Conservation (phyloP, 2,888 invertebrate species). For the Tenodera sinensis region DNA sequence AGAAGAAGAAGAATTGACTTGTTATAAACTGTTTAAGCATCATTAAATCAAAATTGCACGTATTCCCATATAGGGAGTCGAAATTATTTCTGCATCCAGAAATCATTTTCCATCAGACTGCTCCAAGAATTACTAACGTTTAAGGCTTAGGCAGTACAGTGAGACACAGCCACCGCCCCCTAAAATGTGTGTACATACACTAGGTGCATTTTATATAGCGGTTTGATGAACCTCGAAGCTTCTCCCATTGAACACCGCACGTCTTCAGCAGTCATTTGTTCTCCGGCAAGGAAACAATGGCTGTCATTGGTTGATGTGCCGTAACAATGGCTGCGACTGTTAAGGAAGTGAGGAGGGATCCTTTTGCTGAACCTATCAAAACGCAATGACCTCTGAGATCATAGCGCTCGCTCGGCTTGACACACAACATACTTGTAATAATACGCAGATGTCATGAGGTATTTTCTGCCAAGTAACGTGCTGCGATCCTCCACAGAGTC, state of each 20-base stretch:
- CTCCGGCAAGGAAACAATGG: not conserved
- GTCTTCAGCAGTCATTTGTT: not conserved
- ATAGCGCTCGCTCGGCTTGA: not conserved
- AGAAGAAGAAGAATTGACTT: too few relatives aligned
- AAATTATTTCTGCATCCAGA: too few relatives aligned
- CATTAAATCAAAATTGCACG: too few relatives aligned
- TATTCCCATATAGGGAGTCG: too few relatives aligned
- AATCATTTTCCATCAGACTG: too few relatives aligned
- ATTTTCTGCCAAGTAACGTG: not conserved
- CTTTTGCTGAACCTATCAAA: not conserved
- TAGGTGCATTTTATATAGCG: not conserved
- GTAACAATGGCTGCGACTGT: not conserved
- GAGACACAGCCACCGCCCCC: not conserved
- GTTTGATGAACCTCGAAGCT: not conserved
- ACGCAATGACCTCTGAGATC: not conserved
- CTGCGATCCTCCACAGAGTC: not conserved
- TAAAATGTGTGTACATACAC: not conserved
- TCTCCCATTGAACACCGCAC: not conserved
- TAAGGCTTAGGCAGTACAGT: not conserved
- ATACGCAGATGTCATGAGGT: not conserved
- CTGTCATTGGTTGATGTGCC: constrained; percentile 4
- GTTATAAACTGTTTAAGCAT: too few relatives aligned
- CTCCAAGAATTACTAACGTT: too few relatives aligned
- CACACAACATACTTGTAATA: not conserved
- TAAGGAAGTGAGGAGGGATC: not conserved